Evolutionary conservation across 2,888 invertebrate genomes (phyloP).

Genomic region (Neocrepidodera transversa): DNA sequence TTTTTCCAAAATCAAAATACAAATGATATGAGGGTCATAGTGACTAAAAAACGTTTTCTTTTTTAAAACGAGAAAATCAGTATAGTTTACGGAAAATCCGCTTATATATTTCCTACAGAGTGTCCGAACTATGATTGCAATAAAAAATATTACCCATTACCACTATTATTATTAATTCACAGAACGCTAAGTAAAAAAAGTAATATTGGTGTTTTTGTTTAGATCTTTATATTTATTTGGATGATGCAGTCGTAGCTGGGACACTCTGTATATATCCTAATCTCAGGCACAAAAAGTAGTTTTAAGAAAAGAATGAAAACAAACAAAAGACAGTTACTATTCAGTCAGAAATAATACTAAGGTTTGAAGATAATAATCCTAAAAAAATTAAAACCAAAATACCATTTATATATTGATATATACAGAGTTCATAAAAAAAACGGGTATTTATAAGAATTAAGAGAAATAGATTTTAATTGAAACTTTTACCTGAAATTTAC

Average conservation of each 20-base stretch:
- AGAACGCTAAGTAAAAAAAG: no score
- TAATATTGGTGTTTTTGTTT: no score
- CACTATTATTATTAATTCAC: no score
- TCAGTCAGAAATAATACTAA: conserved; percentile 14
- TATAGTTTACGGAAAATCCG: background rate
- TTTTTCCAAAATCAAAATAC: conserved; percentile 14
- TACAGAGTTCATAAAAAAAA: background rate
- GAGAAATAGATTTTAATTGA: background rate
- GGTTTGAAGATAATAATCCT: no score
- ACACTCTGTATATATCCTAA: no score
- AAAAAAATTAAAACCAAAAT: no score
- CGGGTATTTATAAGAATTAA: background rate
- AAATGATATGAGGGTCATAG: conserved; percentile 8
- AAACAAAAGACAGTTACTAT: background rate
- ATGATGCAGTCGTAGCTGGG: no score
- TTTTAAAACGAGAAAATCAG: background rate
- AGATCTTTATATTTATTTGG: no score
- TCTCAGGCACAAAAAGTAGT: background rate
- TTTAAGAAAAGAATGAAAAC: background rate
- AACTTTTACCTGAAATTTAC: background rate
- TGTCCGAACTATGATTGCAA: no score
- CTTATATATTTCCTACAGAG: background rate
- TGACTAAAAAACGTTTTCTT: conserved; percentile 9
- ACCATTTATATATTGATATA: no score
- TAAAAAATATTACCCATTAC: no score